Evolutionary conservation across 2,888 invertebrate genomes (phyloP).

Genomic region (Doris montereyensis): DNA sequence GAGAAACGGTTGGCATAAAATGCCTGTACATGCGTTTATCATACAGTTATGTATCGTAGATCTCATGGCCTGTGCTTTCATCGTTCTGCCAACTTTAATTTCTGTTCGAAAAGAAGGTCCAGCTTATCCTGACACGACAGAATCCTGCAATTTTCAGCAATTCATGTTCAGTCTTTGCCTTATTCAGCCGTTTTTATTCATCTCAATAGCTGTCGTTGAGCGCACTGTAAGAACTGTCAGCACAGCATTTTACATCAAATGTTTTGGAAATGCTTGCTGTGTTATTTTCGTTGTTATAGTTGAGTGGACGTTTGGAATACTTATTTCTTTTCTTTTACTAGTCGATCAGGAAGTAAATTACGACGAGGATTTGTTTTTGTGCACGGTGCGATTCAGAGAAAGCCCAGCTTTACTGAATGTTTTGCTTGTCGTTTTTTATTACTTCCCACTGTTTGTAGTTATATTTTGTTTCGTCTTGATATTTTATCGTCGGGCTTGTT

Average conservation of each 20-base stretch:
- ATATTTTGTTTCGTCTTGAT: background rate
- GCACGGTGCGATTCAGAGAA: background rate
- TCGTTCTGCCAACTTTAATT: constrained; percentile 20
- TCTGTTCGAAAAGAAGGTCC: background rate
- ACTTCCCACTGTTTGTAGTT: background rate
- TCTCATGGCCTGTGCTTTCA: constrained; percentile 27
- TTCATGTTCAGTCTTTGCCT: background rate
- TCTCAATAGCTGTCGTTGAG: background rate
- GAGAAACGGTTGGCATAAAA: constrained; percentile 4
- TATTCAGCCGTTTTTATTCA: background rate
- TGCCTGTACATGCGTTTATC: constrained; percentile 21
- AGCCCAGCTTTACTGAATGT: background rate
- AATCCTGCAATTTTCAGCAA: background rate
- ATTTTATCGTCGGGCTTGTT: background rate
- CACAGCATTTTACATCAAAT: background rate
- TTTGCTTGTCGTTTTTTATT: background rate
- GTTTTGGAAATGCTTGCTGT: constrained; percentile 1
- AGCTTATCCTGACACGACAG: background rate
- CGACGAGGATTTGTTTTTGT: background rate
- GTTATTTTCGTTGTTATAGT: background rate
- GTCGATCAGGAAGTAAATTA: background rate
- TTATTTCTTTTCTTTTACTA: background rate
- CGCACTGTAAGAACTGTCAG: background rate
- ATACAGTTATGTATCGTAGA: constrained; percentile 31
- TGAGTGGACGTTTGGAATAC: background rate